Base-by-base conservation (phyloP, 35 echinoderm and acorn worm genomes). In the Ophiothrix spiculata region DNA sequence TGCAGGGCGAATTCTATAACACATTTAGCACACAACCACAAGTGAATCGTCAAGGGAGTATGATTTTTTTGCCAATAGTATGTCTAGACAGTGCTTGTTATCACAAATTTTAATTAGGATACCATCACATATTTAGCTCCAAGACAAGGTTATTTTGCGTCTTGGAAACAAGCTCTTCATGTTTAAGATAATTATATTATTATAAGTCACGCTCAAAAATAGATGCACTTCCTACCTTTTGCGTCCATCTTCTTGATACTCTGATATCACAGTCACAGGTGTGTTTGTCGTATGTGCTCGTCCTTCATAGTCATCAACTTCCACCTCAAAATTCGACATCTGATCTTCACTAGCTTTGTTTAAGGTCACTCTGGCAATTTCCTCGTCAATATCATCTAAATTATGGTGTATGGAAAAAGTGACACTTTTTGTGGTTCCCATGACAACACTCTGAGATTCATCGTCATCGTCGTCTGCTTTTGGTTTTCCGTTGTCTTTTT, bases 251-350 rank as follows among this genome's bases (percentile, higher is more conserved):
- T 19, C 87, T 77, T 37, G 38, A 56, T 89, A 81, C 14, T 89
- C 87, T 4, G 56, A 78, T 31, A 56, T 75, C 14, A 82, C 40
- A 45, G 87, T 89, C 0, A 89, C 87, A 1, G 87, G 87, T 54
- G 87, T 89, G 31, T 89, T 89, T 37, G 80, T 82, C 14, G 87
- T 89, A 12, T 78, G 78, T 15, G 79, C 87, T 14, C 87, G 35
- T 19, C 87, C 87, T 8, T 73, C 29, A 64, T 80, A 54, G n/a
- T n/a, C n/a, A 39, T 69, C 36, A 49, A 85, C 36, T 15, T 85
- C 83, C 31, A 69, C 87, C n/a, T 88, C 45, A 37, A 64, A 36
- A 49, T 83, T 81, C 56, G 81, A 83, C 64, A 80, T 33, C 23
- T 40, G 56, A 78, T 80, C 39, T 3, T 80, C 79, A 33, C 60